Conservation (phyloP, 1,140 invertebrate species). For the Meloidogyne chitwoodi region DNA sequence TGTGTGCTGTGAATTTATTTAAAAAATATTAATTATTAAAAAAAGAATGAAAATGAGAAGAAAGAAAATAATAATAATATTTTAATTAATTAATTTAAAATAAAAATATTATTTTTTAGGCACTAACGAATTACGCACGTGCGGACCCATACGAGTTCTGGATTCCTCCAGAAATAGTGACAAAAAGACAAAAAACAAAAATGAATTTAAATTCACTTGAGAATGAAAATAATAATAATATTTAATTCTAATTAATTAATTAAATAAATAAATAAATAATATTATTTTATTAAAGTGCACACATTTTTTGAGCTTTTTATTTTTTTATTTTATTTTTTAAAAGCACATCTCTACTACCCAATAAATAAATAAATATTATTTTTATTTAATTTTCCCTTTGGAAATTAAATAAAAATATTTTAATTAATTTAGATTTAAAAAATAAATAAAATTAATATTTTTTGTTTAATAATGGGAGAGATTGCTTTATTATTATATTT, state of each 20-base stretch:
- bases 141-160: slow-evolving; percentile 21
- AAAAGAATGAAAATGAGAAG: neutral
- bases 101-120: slow-evolving; percentile 21
- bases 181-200: neutral
- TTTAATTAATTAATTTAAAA: neutral
- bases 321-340: too few relatives aligned
- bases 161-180: neutral
- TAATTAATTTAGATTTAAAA: too few relatives aligned
- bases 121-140: slow-evolving; percentile 28
- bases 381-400: neutral
- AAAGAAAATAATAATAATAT: neutral
- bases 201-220: neutral
- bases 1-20: too few relatives aligned
- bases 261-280: neutral
- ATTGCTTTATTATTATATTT: too few relatives aligned
- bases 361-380: too few relatives aligned
- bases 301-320: too few relatives aligned
- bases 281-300: too few relatives aligned
- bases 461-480: too few relatives aligned
- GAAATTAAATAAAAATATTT: neutral
- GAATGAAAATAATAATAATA: neutral
- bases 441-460: too few relatives aligned
- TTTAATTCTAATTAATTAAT: neutral
- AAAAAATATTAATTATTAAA: too few relatives aligned
- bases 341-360: too few relatives aligned